Evolutionary conservation across 2,797 vertebrate genomes (phyloP).

Genomic region (Eleutherodactylus coqui): DNA sequence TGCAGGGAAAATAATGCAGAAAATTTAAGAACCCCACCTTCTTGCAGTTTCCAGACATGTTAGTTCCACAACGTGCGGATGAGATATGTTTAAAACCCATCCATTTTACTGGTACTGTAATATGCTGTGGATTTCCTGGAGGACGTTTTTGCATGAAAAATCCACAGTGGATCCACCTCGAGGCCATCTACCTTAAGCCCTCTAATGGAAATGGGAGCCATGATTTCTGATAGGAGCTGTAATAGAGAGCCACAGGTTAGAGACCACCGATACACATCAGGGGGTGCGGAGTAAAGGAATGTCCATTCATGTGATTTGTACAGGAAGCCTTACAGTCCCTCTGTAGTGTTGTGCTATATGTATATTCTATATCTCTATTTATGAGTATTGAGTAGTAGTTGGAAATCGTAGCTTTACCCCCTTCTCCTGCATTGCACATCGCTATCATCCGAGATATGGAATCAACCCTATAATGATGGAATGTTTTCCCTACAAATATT

Average conservation of each 20-base stretch:
- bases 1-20: too few relatives aligned
- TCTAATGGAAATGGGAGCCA: background rate
- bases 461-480: background rate
- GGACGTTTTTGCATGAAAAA: too few relatives aligned
- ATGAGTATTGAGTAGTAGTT: slow-evolving; percentile 45
- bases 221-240: background rate
- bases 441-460: background rate
- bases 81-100: too few relatives aligned
- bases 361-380: slow-evolving; percentile 44
- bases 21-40: too few relatives aligned
- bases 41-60: too few relatives aligned
- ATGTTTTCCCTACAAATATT: slow-evolving; percentile 35
- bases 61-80: too few relatives aligned
- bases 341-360: slow-evolving; percentile 25
- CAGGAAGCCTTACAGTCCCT: slow-evolving; percentile 13
- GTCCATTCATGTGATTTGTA: slow-evolving; percentile 27
- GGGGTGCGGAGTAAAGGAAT: background rate
- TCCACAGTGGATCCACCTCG: too few relatives aligned
- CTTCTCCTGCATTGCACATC: slow-evolving; percentile 5
- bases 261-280: background rate
- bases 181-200: too few relatives aligned
- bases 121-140: too few relatives aligned
- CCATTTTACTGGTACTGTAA: too few relatives aligned
- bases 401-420: background rate
- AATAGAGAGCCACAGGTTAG: background rate